These are phyloP conservation scores for Brassicogethes aeneus DNA, from an alignment of 2,888 invertebrate genomes.

Conservation along the genomic window DNA sequence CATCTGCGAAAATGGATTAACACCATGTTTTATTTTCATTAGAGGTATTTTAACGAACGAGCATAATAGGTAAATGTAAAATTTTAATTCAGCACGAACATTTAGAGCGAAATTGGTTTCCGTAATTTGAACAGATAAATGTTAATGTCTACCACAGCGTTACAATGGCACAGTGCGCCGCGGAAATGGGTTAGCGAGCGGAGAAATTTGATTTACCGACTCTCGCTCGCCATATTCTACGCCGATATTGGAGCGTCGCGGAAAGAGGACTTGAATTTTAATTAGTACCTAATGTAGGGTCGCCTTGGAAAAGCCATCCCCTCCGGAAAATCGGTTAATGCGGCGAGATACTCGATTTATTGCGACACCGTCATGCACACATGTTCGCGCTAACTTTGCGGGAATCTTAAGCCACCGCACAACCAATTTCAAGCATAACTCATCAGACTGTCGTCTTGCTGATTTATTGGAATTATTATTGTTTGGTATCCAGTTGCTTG, in stretches of 20 bases:
- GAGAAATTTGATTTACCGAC: constrained; percentile 36
- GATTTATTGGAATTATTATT: neutral
- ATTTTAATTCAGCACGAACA: constrained; percentile 25
- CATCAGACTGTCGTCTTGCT: too few relatives aligned
- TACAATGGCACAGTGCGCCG: constrained; percentile 24
- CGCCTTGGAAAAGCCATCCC: too few relatives aligned
- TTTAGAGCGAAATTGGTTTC: constrained; percentile 27
- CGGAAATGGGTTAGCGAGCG: constrained; percentile 31
- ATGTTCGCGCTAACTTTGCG: neutral
- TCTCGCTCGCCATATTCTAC: constrained; percentile 30
- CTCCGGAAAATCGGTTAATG: constrained; percentile 9
- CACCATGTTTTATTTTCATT: neutral
- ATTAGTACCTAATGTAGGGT: constrained; percentile 32
- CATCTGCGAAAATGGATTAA: neutral
- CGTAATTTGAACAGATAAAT: constrained; percentile 30
- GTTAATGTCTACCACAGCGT: constrained; percentile 27
- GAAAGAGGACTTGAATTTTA: constrained; percentile 33
- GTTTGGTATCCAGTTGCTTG: too few relatives aligned
- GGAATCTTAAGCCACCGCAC: too few relatives aligned
- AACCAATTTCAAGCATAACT: too few relatives aligned
- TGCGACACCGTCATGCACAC: neutral
- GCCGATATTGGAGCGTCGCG: constrained; percentile 20
- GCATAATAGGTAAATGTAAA: constrained; percentile 18
- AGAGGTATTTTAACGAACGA: constrained; percentile 9
- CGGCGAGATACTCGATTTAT: constrained; percentile 12